Conservation (phyloP, 1,140 invertebrate genomes). For the Hermetia illucens region DNA sequence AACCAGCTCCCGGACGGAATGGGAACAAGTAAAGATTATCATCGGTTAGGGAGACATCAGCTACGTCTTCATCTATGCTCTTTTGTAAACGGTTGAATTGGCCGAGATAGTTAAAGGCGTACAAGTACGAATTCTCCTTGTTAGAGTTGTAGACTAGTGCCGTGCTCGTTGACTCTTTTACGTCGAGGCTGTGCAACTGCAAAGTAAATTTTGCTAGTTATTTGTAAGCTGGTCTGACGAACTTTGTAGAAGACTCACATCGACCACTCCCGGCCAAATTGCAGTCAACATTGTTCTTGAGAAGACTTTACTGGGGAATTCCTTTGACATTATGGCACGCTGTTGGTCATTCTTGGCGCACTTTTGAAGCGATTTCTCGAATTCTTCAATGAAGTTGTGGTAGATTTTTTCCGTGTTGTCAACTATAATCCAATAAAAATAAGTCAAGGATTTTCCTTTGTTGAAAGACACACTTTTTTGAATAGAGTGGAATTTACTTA, state of each 20-base stretch:
- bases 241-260: too few relatives aligned
- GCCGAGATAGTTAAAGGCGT: background rate
- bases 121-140: background rate
- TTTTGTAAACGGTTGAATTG: background rate
- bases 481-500: too few relatives aligned
- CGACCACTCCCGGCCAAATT: too few relatives aligned
- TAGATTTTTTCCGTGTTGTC: background rate
- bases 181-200: background rate
- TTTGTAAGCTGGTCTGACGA: background rate
- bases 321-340: background rate
- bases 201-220: background rate
- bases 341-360: background rate
- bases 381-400: background rate
- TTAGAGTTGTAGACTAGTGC: background rate
- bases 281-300: too few relatives aligned
- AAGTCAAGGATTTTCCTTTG: background rate
- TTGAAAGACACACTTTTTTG: background rate
- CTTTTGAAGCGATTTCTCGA: background rate
- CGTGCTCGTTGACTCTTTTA: background rate
- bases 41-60: background rate
- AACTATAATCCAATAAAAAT: background rate
- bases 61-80: background rate
- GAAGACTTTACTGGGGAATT: too few relatives aligned
- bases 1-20: background rate
- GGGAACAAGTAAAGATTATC: slow-evolving; percentile 3